Evolutionary conservation across 1,140 invertebrate genomes (phyloP), one percentile per base, ranked within the genome.

Genomic region (Drosophila nigrodunni): DNA sequence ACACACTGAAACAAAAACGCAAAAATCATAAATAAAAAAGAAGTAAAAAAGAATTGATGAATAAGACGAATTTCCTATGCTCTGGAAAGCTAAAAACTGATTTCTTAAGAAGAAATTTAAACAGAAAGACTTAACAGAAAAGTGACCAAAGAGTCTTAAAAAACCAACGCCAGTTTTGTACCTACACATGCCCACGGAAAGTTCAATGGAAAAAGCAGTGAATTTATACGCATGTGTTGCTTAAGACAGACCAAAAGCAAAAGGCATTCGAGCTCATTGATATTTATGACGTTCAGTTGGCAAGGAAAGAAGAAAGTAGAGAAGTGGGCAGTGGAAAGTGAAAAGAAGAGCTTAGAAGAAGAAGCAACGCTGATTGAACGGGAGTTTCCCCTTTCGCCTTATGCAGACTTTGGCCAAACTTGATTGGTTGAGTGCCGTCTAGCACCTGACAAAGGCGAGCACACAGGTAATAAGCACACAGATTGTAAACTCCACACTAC

Each of bases 231-330:
- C 35, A 37, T 34, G 35, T 35, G 30, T 37, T 35, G 58, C 67
- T 64, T 9, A 44, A 47, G 67, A 64, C 59, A 37, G 41, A 8
- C 11, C 21, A 39, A 41, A 49, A 46, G 43, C 7, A 25, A 71
- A 55, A 54, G 50, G 57, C 46, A 54, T 21, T 7, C 46, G 18
- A 46, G 54, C 54, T 78, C 46, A 83, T 83, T 81, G 80, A 83
- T 82, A 82, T 83, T 83, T 82, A 76, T 76, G 76, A 62, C 39
- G 37, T 37, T 43, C 39, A 6, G 71, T 44, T 64, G 65, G 58
- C 15, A 13, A 37, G 25, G 37, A 6, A 52, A 25, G 3, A n/a
- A 0, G 46, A 21, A 4, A 39, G 11, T 5, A 58, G n/a, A 2
- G 43, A 7, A 9, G 0, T 15, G 13, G 7, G 11, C 10, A 55